A percentile compares a stretch with the other conserved stretches of the same genome.
These are phyloP conservation scores for Tribolium freemani DNA, from an alignment of 2,888 invertebrate species.

Conservation along the genomic window DNA sequence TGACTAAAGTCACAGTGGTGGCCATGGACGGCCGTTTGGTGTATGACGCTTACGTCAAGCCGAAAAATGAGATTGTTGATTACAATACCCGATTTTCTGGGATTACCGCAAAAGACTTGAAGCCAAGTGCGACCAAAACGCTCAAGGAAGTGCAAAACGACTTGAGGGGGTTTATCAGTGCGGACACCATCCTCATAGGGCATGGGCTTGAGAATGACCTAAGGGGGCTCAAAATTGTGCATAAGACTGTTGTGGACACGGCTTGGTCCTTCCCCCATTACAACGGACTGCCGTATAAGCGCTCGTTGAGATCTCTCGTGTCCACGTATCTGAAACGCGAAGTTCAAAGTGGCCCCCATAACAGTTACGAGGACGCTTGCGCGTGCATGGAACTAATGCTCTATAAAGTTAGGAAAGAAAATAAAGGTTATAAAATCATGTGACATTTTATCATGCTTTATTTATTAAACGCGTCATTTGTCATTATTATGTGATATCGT, in stretches of 20 bases:
- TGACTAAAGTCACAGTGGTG: slow-evolving; percentile 90
- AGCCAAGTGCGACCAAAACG: slow-evolving; percentile 73
- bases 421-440: not conserved
- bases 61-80: slow-evolving; percentile 87
- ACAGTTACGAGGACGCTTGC: slow-evolving; percentile 93
- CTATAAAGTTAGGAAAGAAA: slow-evolving; percentile 77
- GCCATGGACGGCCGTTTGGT: slow-evolving; percentile 80
- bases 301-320: slow-evolving; percentile 85
- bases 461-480: slow-evolving; percentile 25
- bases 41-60: slow-evolving; percentile 88
- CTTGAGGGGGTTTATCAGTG: slow-evolving; percentile 82
- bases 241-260: slow-evolving; percentile 90
- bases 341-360: slow-evolving; percentile 88
- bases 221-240: slow-evolving; percentile 86
- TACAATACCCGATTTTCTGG: slow-evolving; percentile 97
- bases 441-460: slow-evolving; percentile 25
- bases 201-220: slow-evolving; percentile 97
- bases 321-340: slow-evolving; percentile 80
- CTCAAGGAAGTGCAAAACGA: slow-evolving; percentile 88
- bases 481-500: slow-evolving; percentile 30
- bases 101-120: slow-evolving; percentile 78
- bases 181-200: slow-evolving; percentile 92
- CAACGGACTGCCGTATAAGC: slow-evolving; percentile 85
- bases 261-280: slow-evolving; percentile 89
- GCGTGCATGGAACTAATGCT: slow-evolving; percentile 92